These are phyloP conservation scores for Yoshiicerus persimilis DNA, from an alignment of 1,140 invertebrate species.

Conservation along the genomic window DNA sequence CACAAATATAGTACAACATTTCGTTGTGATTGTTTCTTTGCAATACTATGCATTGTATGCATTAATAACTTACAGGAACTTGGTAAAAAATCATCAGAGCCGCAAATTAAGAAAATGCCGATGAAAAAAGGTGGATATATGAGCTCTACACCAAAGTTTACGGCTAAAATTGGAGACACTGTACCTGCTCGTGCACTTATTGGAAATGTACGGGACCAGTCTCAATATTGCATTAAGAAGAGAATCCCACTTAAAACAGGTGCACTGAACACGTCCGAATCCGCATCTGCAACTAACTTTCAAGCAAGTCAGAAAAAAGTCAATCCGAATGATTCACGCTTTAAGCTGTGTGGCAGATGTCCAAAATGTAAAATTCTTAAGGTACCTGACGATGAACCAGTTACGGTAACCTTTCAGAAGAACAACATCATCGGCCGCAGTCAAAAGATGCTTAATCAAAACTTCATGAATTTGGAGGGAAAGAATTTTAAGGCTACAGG, in stretches of 20 bases:
- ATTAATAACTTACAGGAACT: background rate
- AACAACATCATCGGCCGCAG: background rate
- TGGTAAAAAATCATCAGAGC: background rate
- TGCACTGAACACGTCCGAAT: too few species aligned
- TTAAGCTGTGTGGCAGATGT: slow-evolving; percentile 29
- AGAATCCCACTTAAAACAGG: too few species aligned
- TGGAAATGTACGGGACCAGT: too few species aligned
- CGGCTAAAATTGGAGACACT: too few species aligned
- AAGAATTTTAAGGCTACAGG: background rate
- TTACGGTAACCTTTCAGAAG: background rate
- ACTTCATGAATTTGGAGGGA: background rate
- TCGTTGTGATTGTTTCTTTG: too few species aligned
- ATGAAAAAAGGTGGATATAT: background rate
- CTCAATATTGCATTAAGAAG: too few species aligned
- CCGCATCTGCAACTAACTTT: background rate
- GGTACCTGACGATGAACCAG: background rate
- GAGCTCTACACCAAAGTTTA: background rate
- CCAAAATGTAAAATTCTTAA: slow-evolving; percentile 23
- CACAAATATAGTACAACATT: too few species aligned
- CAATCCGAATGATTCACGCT: background rate
- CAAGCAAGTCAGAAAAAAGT: background rate
- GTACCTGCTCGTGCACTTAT: too few species aligned
- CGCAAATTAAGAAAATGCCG: background rate
- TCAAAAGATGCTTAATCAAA: background rate
- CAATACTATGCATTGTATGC: background rate